Base-by-base conservation (phyloP, 2,797 vertebrate genomes). In the Microctenopoma steveboyesi region DNA sequence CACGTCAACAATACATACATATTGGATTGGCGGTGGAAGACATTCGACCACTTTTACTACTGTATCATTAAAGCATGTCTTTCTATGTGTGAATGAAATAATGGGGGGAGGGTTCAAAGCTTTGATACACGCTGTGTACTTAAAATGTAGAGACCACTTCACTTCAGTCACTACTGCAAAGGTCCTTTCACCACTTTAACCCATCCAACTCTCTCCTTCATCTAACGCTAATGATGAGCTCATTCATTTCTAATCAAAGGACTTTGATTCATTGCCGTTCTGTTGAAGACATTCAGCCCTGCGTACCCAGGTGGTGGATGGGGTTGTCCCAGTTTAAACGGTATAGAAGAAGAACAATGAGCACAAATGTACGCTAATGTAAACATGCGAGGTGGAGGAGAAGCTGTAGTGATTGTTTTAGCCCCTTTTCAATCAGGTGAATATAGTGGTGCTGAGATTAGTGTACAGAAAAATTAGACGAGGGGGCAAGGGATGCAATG, bases 231-330 rank as follows among this genome's bases (percentile, higher is more conserved):
- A 91, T 42, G 59, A 74, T 40, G 40, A 51, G 52, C 76, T 91
- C 86, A 91, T 93, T 89, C 84, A 92, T 88, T 85, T 81, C 76
- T 88, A 81, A 92, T 92, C 86, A 91, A 90, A 92, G 83, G 60
- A 74, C 50, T 50, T 39, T 9, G 52, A 81, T 84, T 77, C 75
- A 68, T 60, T 48, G 28, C 61, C 72, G 55, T 74, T 84, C 81
- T 53, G 43, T 39, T 54, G 86, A 86, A 77, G 72, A 71, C 73
- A 79, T 86, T 81, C 72, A 74, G 53, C 30, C 33, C 65, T 64
- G 30, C 46, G 39, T 18, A 30, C 50, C 72, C 35, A 42, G 39
- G 79, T 77, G 76, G 60, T 42, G 6, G 51, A 85, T 51, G 2
- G 48, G 80, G 73, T 76, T 69, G 73, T 79, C 66, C 37, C 53